Evolutionary conservation across 1,140 invertebrate species (phyloP), one percentile per base, ranked within the genome.

Genomic region (Brachionus asplanchnoidis): DNA sequence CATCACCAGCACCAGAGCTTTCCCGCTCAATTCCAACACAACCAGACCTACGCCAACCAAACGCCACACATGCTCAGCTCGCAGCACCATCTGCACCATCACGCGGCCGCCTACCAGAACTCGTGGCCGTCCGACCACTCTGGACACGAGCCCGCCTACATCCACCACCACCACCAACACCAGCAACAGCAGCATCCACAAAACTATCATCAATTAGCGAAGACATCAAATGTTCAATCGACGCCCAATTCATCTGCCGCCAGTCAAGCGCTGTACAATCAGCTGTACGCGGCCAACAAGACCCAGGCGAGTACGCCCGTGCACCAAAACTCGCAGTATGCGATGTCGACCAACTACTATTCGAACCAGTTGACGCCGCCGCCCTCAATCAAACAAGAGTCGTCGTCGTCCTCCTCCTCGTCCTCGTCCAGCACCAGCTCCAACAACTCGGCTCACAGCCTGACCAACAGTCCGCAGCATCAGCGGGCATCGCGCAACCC

Each of bases 331-430:
- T 42, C 68, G 0, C 68, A 73, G 40, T 77, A 77, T 12, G 8
- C 23, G 44, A 42, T 75, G 40, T 50, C 73, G 23, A 77, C 46
- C n/a, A 77, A 65, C 23, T 82, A 82, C 40, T 82, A 82, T 56
- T 40, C 79, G 8, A 82, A 82, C 23, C 79, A 82, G 44, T 36
- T 82, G 53, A 82, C 79, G 8, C 79, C 79, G 53, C 79, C 79
- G 20, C 79, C 79, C 3, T 82, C 79, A 12, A 82, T 82, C 12
- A 82, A 68, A 46, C 79, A 60, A 60, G 65, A 60, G 46, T 80
- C 46, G 7, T 26, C 78, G 20, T 80, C 78, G 28, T 82, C 79
- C 4, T 28, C 77, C 1, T 80, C 70, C 7, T 77, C 44, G 0
- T 77, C 73, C 1, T 77, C 73, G 17, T 77, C 66, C 9, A 36